These are phyloP conservation scores for Eristalis intricaria DNA, from an alignment of 2,888 invertebrate species.

Conservation along the genomic window DNA sequence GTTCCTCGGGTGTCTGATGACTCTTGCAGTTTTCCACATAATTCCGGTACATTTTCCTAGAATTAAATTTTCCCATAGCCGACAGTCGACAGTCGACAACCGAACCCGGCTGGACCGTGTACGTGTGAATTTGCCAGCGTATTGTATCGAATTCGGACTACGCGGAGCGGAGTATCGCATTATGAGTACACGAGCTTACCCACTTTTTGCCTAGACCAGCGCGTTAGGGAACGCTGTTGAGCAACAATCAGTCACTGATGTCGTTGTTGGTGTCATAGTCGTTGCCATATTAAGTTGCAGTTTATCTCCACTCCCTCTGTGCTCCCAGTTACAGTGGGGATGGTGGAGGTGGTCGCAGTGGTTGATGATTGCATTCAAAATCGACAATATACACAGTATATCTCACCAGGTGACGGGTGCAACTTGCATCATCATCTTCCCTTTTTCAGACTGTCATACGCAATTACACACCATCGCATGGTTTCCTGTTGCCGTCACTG, in stretches of 20 bases:
- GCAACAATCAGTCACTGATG: conserved; percentile 58
- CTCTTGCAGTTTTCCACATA: conserved; percentile 69
- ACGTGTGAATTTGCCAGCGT: conserved; percentile 27
- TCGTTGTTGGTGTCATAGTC: conserved; percentile 43
- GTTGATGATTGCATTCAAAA: background rate
- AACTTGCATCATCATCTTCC: conserved; percentile 7
- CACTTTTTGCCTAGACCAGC: conserved; percentile 58
- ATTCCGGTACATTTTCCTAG: conserved; percentile 74
- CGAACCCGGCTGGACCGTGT: conserved; percentile 26
- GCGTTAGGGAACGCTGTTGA: conserved; percentile 43
- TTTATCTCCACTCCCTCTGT: conserved; percentile 18
- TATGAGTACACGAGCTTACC: conserved; percentile 24
- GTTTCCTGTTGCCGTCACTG: conserved; percentile 13
- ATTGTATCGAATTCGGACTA: conserved; percentile 54
- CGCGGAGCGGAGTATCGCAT: conserved; percentile 11
- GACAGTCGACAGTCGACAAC: conserved; percentile 44
- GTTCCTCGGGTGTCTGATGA: conserved; percentile 71
- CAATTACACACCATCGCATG: conserved; percentile 2
- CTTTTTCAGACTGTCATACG: background rate
- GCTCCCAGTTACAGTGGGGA: background rate
- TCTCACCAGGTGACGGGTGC: conserved; percentile 22
- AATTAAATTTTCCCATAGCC: conserved; percentile 74
- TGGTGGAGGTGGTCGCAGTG: background rate
- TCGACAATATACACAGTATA: background rate
- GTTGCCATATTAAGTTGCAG: conserved; percentile 62